Conservation (phyloP, 2,113 vertebrate species). For the Origma solitaria region DNA sequence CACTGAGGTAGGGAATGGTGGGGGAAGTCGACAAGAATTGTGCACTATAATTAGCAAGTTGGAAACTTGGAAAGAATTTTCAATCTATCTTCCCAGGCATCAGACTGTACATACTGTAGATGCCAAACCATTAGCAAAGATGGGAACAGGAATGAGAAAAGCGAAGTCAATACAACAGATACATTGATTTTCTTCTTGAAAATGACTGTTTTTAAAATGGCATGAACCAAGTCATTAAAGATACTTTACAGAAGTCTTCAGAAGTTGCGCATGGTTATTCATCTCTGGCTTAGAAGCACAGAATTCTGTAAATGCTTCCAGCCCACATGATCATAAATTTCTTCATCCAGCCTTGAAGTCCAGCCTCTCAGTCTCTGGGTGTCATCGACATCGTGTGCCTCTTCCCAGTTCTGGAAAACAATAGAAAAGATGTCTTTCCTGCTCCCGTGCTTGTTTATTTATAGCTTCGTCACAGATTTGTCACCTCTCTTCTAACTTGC, state of each 20-base stretch:
- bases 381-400: background rate
- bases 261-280: slow-evolving; percentile 40
- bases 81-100: background rate
- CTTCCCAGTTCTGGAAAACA: background rate
- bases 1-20: background rate
- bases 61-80: background rate
- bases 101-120: background rate
- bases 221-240: slow-evolving; percentile 54
- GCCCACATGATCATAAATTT: background rate
- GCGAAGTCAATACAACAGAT: slow-evolving; percentile 13
- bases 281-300: background rate
- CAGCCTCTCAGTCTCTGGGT: background rate
- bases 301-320: background rate
- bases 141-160: background rate
- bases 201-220: slow-evolving; percentile 32
- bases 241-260: slow-evolving; percentile 43
- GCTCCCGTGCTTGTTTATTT: background rate
- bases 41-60: slow-evolving; percentile 15
- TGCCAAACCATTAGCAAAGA: background rate
- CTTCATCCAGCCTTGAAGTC: background rate
- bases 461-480: background rate
- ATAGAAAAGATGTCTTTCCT: background rate
- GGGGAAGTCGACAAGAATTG: background rate
- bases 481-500: background rate
- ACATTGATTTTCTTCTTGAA: slow-evolving; percentile 35